These are phyloP conservation scores for Ahaetulla prasina DNA, from an alignment of 2,113 vertebrate genomes.

Conservation along the genomic window DNA sequence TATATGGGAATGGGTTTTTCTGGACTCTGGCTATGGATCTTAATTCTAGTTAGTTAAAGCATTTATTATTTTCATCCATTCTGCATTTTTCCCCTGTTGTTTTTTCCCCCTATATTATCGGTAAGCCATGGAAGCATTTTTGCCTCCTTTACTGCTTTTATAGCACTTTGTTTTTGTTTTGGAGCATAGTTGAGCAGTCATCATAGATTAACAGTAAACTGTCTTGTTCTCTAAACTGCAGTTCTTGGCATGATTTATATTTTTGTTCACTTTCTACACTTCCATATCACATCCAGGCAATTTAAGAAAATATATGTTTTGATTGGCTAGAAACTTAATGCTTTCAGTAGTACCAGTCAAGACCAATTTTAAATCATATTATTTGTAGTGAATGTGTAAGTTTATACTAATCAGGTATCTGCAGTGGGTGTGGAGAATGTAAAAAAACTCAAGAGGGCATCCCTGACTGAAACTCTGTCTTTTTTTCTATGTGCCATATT, in stretches of 20 bases:
- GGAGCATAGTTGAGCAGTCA: conserved; percentile 48
- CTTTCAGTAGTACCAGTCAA: neutral
- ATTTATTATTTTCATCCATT: conserved; percentile 43
- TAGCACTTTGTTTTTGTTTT: conserved; percentile 27
- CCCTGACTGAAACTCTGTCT: neutral
- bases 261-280: neutral
- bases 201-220: conserved; percentile 27
- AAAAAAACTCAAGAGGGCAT: neutral
- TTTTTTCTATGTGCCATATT: neutral
- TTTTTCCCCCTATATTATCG: conserved; percentile 23
- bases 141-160: conserved; percentile 27
- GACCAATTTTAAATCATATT: neutral
- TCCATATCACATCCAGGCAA: neutral
- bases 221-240: conserved; percentile 29
- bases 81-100: neutral
- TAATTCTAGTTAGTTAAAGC: conserved; percentile 73
- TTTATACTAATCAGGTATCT: neutral
- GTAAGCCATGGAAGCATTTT: conserved; percentile 32
- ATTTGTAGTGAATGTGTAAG: neutral
- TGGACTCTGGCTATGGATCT: conserved; percentile 64
- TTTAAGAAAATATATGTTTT: conserved; percentile 7
- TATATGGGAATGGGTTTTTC: conserved; percentile 83
- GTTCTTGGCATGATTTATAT: conserved; percentile 33
- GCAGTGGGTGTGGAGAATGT: neutral
- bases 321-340: conserved; percentile 31